Evolutionary conservation across 2,113 vertebrate species (phyloP), one percentile per base, ranked within the genome.

Genomic region (Elephantulus edwardii): DNA sequence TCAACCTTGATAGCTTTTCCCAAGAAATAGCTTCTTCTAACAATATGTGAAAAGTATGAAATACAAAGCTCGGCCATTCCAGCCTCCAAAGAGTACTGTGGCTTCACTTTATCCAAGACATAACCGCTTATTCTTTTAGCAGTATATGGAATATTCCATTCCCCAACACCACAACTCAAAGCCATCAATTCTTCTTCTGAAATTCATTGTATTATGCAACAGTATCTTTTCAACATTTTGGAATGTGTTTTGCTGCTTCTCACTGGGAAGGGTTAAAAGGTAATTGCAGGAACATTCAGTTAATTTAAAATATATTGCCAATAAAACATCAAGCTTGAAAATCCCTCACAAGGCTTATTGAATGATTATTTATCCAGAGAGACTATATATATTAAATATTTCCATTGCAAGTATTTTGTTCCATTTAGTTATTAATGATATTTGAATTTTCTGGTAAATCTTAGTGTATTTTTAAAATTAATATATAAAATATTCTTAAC

Each of bases 281-380:
- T 84, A 24, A 64, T 30, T 14, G 52, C 1, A n/a, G 16, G 4
- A 84, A 6, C 42, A n/a, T 42, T 58, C 35, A 40, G 50, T 42
- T 81, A 72, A 77, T 86, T 83, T 92, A 75, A 74, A 86, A 56
- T 88, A 82, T 78, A 16, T 88, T 84, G 4, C 30, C 30, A 46
- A 14, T 66, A 75, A 83, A 93, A 72, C 38, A 81, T 28, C 52
- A 60, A 60, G 10, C 81, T 66, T 83, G 26, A 89, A 83, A 76
- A 17, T 71, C 71, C 16, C 90, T 90, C 58, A 46, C 4, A 64
- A 91, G 24, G 88, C 6, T 64, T 28, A 52, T 20, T 79, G 42
- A 64, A 80, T 22, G 58, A 12, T 3, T 89, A 16, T 58, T 88
- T 87, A 89, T 60, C 38, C 48, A 91, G 85, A 80, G 26, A 87